Percentiles rank a stretch among this genome's conserved stretches.
Evolutionary conservation across 1,140 invertebrate genomes (phyloP).

Genomic region (Leptinotarsa lineolata): DNA sequence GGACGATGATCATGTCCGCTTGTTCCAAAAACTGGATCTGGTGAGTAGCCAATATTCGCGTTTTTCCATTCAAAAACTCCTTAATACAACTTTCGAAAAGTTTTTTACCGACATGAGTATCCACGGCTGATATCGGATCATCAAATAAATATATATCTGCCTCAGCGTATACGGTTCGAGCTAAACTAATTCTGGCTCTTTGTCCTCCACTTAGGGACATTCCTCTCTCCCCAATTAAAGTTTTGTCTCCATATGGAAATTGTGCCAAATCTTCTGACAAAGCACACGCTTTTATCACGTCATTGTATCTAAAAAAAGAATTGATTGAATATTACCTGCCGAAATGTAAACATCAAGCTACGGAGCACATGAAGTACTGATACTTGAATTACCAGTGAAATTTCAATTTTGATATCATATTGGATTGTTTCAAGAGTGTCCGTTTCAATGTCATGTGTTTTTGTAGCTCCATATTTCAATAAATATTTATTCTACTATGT

Average conservation of each 20-base stretch:
- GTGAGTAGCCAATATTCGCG: conserved; percentile 78
- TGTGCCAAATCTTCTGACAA: conserved; percentile 70
- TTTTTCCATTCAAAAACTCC: conserved; percentile 58
- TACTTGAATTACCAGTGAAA: too few species aligned
- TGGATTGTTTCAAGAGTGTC: too few species aligned
- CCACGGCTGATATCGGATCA: conserved; percentile 81
- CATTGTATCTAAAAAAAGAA: conserved; percentile 56
- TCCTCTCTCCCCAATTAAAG: conserved; percentile 79
- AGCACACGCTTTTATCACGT: conserved; percentile 66
- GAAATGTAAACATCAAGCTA: too few species aligned
- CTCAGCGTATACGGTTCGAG: conserved; percentile 67
- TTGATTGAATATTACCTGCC: too few species aligned
- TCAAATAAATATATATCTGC: conserved; percentile 83
- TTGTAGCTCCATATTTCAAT: too few species aligned
- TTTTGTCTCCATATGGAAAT: conserved; percentile 68
- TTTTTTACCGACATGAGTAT: conserved; percentile 73
- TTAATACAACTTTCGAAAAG: conserved; percentile 71
- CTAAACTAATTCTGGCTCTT: conserved; percentile 66
- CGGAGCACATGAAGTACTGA: too few species aligned
- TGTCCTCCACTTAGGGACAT: conserved; percentile 74
- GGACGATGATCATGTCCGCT: conserved; percentile 70
- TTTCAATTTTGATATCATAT: too few species aligned
- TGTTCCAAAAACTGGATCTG: conserved; percentile 78
- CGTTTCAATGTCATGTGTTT: too few species aligned
- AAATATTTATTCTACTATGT: too few species aligned